phyloP scores from a whole-genome alignment of 2,113 vertebrate genomes.

The Cricetomys ansorgei region DNA sequence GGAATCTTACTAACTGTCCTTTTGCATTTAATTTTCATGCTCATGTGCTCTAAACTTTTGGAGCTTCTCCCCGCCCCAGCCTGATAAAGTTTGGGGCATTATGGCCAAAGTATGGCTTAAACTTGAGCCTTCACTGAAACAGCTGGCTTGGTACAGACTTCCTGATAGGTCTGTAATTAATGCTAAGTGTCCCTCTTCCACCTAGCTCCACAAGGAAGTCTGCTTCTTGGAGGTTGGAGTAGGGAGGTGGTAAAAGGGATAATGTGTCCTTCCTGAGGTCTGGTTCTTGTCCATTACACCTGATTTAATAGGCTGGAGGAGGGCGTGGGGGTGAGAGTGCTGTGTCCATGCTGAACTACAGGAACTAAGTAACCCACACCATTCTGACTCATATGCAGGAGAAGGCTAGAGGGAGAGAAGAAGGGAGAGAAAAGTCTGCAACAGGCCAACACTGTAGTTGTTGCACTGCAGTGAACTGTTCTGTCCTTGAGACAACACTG shows the following conservation, averaged over 20 bases:
- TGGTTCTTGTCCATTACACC: not conserved
- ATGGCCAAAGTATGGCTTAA: not conserved
- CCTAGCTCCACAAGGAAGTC: not conserved
- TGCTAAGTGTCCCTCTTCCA: not conserved
- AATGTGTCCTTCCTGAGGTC: not conserved
- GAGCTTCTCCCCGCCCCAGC: not conserved
- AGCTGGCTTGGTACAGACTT: not conserved
- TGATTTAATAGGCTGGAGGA: not conserved
- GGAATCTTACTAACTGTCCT: not conserved
- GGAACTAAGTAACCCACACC: not conserved
- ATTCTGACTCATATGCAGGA: not conserved
- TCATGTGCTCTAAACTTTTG: not conserved
- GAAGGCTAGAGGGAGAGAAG: no score
- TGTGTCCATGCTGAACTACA: not conserved
- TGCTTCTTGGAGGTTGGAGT: not conserved
- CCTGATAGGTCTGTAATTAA: not conserved
- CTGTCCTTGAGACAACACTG: not conserved
- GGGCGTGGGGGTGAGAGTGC: not conserved
- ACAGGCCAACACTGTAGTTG: not conserved
- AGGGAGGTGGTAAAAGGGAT: not conserved
- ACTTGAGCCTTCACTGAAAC: not conserved
- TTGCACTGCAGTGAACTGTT: rapidly evolving
- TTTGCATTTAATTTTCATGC: not conserved
- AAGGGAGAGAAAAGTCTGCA: not conserved
- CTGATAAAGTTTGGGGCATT: not conserved